Percentiles rank a stretch among this genome's conserved stretches.
Evolutionary conservation across 2,888 invertebrate species (phyloP).

Genomic region (Leptopilina myrica): DNA sequence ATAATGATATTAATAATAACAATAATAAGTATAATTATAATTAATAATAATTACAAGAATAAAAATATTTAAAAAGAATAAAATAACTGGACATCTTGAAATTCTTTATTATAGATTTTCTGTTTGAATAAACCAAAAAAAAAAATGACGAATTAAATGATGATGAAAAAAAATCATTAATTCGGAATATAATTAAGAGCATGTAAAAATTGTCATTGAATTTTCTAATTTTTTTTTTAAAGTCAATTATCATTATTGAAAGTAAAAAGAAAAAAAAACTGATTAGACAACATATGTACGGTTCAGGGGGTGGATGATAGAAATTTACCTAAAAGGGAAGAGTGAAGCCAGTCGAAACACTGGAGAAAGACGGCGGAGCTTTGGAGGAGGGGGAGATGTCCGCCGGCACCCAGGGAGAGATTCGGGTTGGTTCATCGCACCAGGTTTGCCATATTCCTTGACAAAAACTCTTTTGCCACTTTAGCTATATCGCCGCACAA

Average conservation of each 20-base stretch:
- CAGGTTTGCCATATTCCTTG: slow-evolving; percentile 79
- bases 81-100: slow-evolving; percentile 19
- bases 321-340: slow-evolving; percentile 74
- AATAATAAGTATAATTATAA: too few species aligned
- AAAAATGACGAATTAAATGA: slow-evolving; percentile 9
- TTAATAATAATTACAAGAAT: too few species aligned
- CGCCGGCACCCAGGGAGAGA: slow-evolving; percentile 86
- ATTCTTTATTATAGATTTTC: slow-evolving; percentile 6
- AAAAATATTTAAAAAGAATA: neutral
- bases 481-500: slow-evolving; percentile 71
- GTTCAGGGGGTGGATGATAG: slow-evolving; percentile 75
- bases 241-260: slow-evolving; percentile 3
- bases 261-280: slow-evolving; percentile 54
- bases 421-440: slow-evolving; percentile 87
- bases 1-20: too few species aligned
- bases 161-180: neutral
- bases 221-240: neutral
- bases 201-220: slow-evolving; percentile 36
- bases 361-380: slow-evolving; percentile 76
- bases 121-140: slow-evolving; percentile 24
- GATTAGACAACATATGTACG: slow-evolving; percentile 66
- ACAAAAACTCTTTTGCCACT: slow-evolving; percentile 67
- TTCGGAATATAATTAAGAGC: slow-evolving; percentile 13
- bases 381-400: slow-evolving; percentile 77
- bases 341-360: slow-evolving; percentile 73